Percentiles rank a stretch among this genome's conserved stretches.
These are phyloP conservation scores for Microhierax caerulescens DNA, from an alignment of 2,797 vertebrate genomes.

Conservation along the genomic window DNA sequence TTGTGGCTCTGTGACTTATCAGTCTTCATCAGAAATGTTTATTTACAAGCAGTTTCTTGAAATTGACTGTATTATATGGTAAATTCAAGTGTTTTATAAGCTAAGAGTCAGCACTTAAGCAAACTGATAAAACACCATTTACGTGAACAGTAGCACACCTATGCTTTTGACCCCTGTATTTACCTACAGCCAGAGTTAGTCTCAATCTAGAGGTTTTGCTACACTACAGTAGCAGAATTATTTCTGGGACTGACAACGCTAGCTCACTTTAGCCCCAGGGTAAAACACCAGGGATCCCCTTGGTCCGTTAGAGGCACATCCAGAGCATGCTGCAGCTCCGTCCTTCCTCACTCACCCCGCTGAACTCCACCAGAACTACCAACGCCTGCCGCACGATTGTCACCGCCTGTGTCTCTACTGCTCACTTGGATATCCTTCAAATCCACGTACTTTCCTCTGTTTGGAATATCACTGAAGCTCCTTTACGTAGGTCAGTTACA, in stretches of 20 bases:
- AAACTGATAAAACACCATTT: conserved; percentile 50
- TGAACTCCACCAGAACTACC: neutral
- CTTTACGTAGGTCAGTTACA: neutral
- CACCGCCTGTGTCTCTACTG: neutral
- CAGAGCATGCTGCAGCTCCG: neutral
- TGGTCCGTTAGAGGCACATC: neutral
- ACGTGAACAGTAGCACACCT: conserved; percentile 27
- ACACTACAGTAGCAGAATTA: neutral
- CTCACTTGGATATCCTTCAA: neutral
- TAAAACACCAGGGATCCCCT: neutral
- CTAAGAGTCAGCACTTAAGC: conserved; percentile 30
- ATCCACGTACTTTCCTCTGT: neutral
- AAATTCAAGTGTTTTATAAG: conserved; percentile 45
- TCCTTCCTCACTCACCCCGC: neutral
- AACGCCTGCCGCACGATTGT: fast-evolving
- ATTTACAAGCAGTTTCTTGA: conserved; percentile 50
- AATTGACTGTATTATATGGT: neutral
- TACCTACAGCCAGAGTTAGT: neutral
- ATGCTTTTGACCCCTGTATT: conserved; percentile 23
- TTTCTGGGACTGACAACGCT: neutral
- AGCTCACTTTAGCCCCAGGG: neutral
- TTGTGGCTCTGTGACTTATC: conserved; percentile 51
- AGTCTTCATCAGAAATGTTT: conserved; percentile 37
- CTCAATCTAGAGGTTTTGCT: neutral
- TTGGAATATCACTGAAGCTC: neutral